phyloP scores from a whole-genome alignment of 2,113 vertebrate species.

The Ageneiosus marmoratus region DNA sequence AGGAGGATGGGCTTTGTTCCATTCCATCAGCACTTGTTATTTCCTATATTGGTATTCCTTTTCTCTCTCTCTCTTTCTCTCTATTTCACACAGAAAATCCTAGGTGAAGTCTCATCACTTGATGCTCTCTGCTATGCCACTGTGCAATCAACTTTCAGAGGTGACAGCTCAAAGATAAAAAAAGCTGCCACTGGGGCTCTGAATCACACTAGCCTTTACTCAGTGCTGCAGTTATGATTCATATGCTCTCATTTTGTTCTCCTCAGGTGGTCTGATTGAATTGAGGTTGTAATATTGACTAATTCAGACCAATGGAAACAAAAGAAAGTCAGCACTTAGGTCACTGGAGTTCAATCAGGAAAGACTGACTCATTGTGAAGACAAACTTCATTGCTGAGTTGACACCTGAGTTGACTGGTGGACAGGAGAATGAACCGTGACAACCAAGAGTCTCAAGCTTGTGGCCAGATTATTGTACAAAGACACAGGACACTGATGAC shows the following conservation, averaged over 20 bases:
- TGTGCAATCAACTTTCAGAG: constrained; percentile 43
- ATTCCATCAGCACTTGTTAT: constrained; percentile 50
- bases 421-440: background rate
- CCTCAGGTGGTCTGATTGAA: constrained; percentile 35
- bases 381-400: background rate
- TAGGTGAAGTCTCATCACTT: constrained; percentile 19
- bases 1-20: constrained; percentile 52
- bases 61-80: background rate
- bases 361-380: background rate
- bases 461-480: background rate
- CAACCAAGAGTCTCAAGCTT: background rate
- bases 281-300: constrained; percentile 34
- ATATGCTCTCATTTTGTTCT: constrained; percentile 38
- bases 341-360: background rate
- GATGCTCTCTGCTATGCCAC: constrained; percentile 21
- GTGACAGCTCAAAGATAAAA: constrained; percentile 3
- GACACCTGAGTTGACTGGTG: background rate
- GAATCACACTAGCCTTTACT: constrained; percentile 36
- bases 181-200: background rate
- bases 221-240: constrained; percentile 46
- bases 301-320: constrained; percentile 33
- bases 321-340: constrained; percentile 21
- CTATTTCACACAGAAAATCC: constrained; percentile 38
- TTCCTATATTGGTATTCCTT: constrained; percentile 41
- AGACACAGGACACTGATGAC: background rate